Evolutionary conservation across 2,797 vertebrate genomes (phyloP).

Genomic region (Crenichthys baileyi): DNA sequence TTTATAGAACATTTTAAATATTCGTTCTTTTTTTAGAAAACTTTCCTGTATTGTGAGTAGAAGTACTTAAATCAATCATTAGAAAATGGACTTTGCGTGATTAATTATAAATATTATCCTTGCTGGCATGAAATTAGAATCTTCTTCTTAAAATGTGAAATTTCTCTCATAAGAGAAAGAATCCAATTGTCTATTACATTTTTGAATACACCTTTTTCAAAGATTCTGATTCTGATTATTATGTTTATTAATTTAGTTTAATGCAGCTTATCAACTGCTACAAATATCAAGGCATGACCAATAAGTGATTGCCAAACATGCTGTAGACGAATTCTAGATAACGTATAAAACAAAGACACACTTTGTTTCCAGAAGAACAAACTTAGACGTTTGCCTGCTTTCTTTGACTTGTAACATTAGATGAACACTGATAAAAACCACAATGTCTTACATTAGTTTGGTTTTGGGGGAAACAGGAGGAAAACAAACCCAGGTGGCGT

Average conservation of each 20-base stretch:
- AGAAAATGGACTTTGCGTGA: neutral
- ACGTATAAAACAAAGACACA: conserved; percentile 41
- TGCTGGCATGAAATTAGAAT: neutral
- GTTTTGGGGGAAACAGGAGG: conserved; percentile 65
- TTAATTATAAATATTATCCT: neutral
- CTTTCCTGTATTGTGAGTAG: too few species aligned
- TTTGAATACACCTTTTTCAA: neutral
- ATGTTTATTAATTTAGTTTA: neutral
- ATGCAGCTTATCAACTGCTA: conserved; percentile 31
- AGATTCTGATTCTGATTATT: neutral
- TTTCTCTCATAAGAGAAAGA: neutral
- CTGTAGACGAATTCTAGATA: conserved; percentile 28
- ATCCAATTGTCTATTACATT: neutral
- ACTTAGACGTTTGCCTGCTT: conserved; percentile 40
- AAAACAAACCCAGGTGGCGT: conserved; percentile 71
- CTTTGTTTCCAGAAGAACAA: conserved; percentile 34
- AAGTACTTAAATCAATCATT: too few species aligned
- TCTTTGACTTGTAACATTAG: conserved; percentile 47
- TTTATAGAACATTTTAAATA: too few species aligned
- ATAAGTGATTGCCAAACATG: conserved; percentile 35
- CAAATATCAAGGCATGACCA: conserved; percentile 23
- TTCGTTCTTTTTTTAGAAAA: too few species aligned
- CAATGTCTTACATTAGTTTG: conserved; percentile 66
- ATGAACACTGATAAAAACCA: conserved; percentile 66
- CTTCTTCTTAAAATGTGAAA: neutral